Percentiles rank a stretch among this genome's conserved stretches.
Conservation (phyloP, 2,888 invertebrate genomes). For the Leptothorax acervorum region DNA sequence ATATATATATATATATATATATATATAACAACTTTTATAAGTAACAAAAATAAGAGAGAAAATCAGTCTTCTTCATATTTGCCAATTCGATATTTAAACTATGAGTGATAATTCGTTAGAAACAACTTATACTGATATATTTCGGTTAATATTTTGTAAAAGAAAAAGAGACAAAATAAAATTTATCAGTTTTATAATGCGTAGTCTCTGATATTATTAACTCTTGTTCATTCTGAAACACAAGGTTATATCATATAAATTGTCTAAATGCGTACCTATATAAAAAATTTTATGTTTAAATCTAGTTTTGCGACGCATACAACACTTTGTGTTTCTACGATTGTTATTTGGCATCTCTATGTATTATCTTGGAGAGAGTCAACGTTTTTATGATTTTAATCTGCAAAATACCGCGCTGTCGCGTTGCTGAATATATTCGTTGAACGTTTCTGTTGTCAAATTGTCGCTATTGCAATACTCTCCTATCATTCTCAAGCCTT, state of each 20-base stretch:
- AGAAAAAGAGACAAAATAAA: neutral
- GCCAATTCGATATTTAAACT: conserved; percentile 65
- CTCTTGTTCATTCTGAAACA: conserved; percentile 53
- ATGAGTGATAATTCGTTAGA: conserved; percentile 56
- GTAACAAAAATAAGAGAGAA: conserved; percentile 70
- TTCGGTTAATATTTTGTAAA: conserved; percentile 33
- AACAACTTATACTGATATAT: conserved; percentile 52
- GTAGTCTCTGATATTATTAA: neutral
- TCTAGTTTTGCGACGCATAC: conserved; percentile 27
- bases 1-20: neutral
- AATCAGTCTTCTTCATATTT: conserved; percentile 79
- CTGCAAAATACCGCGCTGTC: conserved; percentile 21
- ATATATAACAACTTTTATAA: conserved; percentile 56
- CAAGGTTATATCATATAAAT: conserved; percentile 49
- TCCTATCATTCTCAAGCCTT: neutral
- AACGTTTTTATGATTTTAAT: conserved; percentile 42
- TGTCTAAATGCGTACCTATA: conserved; percentile 36
- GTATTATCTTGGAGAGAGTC: conserved; percentile 38
- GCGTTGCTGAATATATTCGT: conserved; percentile 22
- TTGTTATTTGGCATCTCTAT: conserved; percentile 46
- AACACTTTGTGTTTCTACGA: conserved; percentile 32
- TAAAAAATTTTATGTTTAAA: conserved; percentile 40
- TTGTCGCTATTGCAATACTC: neutral
- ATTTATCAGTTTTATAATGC: conserved; percentile 1
- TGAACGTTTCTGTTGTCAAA: neutral